A percentile compares a stretch with the other conserved stretches of the same genome.
Conservation (phyloP, 2,888 invertebrate species). For the Ennomos erosarius region DNA sequence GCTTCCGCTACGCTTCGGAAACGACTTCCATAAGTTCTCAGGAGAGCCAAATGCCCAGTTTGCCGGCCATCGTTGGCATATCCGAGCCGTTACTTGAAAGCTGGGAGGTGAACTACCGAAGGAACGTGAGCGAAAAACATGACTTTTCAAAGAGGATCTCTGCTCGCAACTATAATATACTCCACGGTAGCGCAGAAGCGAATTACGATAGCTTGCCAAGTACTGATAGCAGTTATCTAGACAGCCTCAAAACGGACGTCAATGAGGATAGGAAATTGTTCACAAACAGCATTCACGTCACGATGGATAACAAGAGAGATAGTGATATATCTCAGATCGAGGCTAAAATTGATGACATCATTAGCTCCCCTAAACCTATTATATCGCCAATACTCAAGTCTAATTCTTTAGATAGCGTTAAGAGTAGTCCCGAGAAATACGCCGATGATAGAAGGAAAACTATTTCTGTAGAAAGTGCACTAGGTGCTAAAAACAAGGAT, state of each 20-base stretch:
- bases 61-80: slow-evolving; percentile 81
- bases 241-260: slow-evolving; percentile 75
- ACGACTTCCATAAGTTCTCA: slow-evolving; percentile 77
- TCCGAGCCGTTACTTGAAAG: slow-evolving; percentile 81
- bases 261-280: slow-evolving; percentile 73
- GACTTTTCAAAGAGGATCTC: slow-evolving; percentile 73
- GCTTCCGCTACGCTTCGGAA: slow-evolving; percentile 87
- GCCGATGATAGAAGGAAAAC: slow-evolving; percentile 79
- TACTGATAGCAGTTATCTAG: slow-evolving; percentile 79
- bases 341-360: slow-evolving; percentile 83
- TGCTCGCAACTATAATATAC: slow-evolving; percentile 71
- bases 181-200: slow-evolving; percentile 65
- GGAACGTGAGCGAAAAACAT: slow-evolving; percentile 73
- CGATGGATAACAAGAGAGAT: slow-evolving; percentile 73
- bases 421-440: slow-evolving; percentile 81
- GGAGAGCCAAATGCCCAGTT: slow-evolving; percentile 81
- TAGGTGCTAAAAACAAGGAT: slow-evolving; percentile 58
- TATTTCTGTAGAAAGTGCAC: slow-evolving; percentile 79
- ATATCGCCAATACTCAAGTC: slow-evolving; percentile 80
- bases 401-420: slow-evolving; percentile 86
- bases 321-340: slow-evolving; percentile 83
- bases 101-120: slow-evolving; percentile 82
- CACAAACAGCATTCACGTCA: slow-evolving; percentile 74
- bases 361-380: slow-evolving; percentile 81
- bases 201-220: slow-evolving; percentile 79